Base-by-base conservation (phyloP, 2,113 vertebrate genomes). In the Grallaria varia region DNA sequence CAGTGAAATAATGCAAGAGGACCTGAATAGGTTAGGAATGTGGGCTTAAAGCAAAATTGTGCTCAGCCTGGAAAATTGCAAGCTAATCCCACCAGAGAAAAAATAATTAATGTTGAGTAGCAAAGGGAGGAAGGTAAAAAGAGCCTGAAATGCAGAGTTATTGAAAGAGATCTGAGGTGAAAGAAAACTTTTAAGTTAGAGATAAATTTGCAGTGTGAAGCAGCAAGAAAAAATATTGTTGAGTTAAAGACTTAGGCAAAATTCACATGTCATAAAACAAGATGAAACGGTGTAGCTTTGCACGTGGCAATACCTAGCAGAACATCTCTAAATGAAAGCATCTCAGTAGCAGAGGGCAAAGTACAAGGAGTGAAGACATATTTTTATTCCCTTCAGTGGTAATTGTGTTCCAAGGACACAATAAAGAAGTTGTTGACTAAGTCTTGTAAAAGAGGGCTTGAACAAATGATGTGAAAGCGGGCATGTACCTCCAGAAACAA, bases 21-120 rank as follows among this genome's bases (percentile, higher is more conserved):
- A 92, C 42, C 64, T n/a, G 67, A 83, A 84, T 11, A 89, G 86
- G 77, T 82, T 93, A 90, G 92, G 62, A 79, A 79, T 78, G 67
- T 89, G 69, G 64, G 60, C 58, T 95, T 95, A 94, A 90, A 92
- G 62, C 62, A 92, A 89, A 94, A 87, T 75, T 84, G 56, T 92
- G 35, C 95, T 94, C 93, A 93, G 77, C 69, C 50, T 81, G 87
- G 87, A 88, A 96, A 96, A 97, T 42, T 94, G 47, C 92, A 92
- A 93, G 68, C 59, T 96, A 94, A 94, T 94, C 90, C 66, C 88
- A 72, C 90, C 58, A 90, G 73, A 95, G 93, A 62, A 91, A 96
- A 90, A 95, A 90, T 90, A 95, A 92, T 96, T 96, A 95, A 80
- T 90, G 66, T 44, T 86, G 64, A 92, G 68, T 81, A 81, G 83